Evolutionary conservation across 2,113 vertebrate species (phyloP).

Genomic region (Neodon shergylaensis): DNA sequence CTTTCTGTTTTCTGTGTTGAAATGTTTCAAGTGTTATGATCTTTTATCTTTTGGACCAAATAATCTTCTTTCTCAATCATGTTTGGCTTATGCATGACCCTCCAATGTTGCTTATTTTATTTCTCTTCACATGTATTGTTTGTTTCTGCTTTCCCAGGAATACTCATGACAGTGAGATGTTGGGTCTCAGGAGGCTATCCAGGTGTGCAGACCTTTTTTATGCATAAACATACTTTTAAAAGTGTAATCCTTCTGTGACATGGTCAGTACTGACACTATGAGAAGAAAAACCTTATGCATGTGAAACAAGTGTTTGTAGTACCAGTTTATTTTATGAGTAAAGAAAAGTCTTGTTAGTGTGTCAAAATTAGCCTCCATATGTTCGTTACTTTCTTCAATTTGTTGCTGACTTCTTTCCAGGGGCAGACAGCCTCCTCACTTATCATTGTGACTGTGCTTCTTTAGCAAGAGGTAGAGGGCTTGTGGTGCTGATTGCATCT

Average conservation of each 20-base stretch:
- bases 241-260: constrained; percentile 64
- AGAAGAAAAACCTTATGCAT: constrained; percentile 57
- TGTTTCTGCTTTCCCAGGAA: constrained; percentile 83
- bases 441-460: not conserved
- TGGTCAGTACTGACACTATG: constrained; percentile 67
- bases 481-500: not conserved
- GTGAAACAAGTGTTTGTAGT: constrained; percentile 53
- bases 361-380: constrained; percentile 20
- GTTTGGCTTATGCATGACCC: constrained; percentile 72
- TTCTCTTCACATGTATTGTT: constrained; percentile 78
- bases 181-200: constrained; percentile 77
- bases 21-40: constrained; percentile 63
- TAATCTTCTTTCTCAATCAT: constrained; percentile 63
- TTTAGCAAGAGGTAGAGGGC: constrained; percentile 4
- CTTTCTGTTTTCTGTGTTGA: constrained; percentile 56
- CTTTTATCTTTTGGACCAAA: constrained; percentile 63
- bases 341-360: constrained; percentile 42
- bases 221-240: constrained; percentile 72
- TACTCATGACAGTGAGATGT: constrained; percentile 81
- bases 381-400: not conserved
- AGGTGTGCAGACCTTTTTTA: constrained; percentile 75
- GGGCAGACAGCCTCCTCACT: not conserved
- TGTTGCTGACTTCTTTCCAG: constrained; percentile 27
- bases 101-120: constrained; percentile 72
- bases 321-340: constrained; percentile 56